A percentile compares a stretch with the other conserved stretches of the same genome.
These are phyloP conservation scores for Poicephalus gulielmi DNA, from an alignment of 2,113 vertebrate genomes.

Conservation along the genomic window DNA sequence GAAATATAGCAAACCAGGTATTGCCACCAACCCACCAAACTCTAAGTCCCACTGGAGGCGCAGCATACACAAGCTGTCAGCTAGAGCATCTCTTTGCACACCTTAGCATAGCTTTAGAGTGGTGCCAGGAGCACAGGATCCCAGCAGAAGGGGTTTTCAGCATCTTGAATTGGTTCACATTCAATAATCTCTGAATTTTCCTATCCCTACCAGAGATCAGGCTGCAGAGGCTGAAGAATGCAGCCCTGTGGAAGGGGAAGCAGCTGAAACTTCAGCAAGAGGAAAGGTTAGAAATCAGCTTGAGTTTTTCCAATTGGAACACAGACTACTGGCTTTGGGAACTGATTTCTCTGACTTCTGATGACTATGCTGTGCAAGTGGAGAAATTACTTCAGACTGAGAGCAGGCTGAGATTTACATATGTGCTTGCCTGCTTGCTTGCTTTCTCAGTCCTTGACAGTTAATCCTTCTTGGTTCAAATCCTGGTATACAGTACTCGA, in stretches of 20 bases:
- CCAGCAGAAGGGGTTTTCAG: neutral
- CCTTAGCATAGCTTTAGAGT: accelerated
- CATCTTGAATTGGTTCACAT: neutral
- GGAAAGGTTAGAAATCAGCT: neutral
- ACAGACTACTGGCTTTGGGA: neutral
- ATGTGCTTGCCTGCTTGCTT: neutral
- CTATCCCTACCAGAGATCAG: too few relatives aligned
- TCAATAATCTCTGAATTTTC: neutral
- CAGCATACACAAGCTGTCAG: neutral
- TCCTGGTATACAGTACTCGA: neutral
- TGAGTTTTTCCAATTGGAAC: neutral
- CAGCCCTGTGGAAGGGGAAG: neutral
- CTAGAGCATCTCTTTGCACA: neutral
- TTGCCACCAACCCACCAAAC: neutral
- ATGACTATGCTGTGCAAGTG: neutral
- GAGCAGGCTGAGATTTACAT: neutral
- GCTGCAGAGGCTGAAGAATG: neutral
- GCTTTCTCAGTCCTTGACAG: neutral
- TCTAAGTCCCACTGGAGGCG: neutral
- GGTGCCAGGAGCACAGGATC: neutral
- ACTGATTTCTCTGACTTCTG: neutral
- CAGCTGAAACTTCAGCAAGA: neutral
- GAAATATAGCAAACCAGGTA: neutral
- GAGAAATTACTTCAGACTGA: neutral
- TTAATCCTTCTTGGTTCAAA: neutral